Conservation (phyloP, 2,113 vertebrate genomes). For the Numenius arquata region DNA sequence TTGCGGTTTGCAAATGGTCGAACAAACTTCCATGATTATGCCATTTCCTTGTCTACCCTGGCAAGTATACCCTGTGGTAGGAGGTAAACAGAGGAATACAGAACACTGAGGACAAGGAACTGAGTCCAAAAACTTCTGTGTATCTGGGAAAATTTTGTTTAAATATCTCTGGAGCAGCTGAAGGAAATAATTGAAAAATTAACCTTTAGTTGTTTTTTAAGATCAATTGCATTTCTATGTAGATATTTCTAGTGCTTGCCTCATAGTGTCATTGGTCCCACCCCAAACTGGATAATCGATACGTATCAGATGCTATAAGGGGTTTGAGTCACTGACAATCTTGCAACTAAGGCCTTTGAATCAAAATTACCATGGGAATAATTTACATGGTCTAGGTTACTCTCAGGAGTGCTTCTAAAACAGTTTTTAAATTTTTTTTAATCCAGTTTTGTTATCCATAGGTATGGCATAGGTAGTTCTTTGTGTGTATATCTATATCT, state of each 20-base stretch:
- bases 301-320: accelerated
- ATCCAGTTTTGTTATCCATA: neutral
- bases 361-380: neutral
- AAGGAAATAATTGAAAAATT: neutral
- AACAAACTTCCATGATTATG: neutral
- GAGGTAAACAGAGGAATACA: neutral
- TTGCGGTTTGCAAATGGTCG: neutral
- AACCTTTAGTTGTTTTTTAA: neutral
- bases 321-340: neutral
- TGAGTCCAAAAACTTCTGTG: neutral
- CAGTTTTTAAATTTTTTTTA: neutral
- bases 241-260: neutral
- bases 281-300: neutral
- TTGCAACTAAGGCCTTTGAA: neutral
- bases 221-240: neutral
- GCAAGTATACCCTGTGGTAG: neutral
- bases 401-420: neutral
- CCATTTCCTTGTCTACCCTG: neutral
- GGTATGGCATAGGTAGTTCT: neutral
- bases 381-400: neutral
- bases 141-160: neutral
- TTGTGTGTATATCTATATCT: neutral
- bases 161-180: accelerated
- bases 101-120: neutral
- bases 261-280: neutral